Conservation (phyloP, 2,797 vertebrate genomes). For the Coreius guichenoti region DNA sequence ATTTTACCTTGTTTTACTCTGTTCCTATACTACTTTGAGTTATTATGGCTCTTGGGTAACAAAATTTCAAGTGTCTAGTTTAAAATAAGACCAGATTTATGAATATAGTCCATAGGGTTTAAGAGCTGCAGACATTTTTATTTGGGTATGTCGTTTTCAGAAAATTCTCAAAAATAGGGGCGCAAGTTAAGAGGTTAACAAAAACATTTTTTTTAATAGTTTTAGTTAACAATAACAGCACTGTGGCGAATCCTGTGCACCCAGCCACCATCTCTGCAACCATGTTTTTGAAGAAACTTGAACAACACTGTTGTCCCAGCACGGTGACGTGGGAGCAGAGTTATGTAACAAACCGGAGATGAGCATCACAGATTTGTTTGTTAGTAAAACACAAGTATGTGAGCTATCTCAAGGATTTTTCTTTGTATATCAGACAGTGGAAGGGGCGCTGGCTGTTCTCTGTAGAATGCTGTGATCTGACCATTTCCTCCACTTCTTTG, state of each 20-base stretch:
- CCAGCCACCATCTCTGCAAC: background rate
- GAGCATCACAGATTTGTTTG: constrained; percentile 12
- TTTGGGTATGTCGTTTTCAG: too few species aligned
- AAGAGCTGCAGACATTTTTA: too few species aligned
- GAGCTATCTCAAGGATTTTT: background rate
- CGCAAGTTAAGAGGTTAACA: too few species aligned
- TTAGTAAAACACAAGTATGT: background rate
- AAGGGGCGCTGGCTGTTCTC: background rate
- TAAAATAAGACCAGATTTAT: too few species aligned
- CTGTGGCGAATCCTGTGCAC: background rate
- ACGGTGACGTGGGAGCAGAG: background rate
- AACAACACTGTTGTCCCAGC: constrained; percentile 1
- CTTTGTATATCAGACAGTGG: background rate
- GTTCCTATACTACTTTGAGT: too few species aligned
- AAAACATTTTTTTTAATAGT: background rate
- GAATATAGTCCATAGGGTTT: too few species aligned
- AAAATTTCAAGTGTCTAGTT: too few species aligned
- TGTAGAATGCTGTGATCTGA: background rate
- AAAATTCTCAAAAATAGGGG: too few species aligned
- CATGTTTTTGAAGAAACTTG: background rate
- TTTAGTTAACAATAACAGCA: background rate
- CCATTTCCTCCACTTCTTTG: too few species aligned
- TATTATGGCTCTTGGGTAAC: too few species aligned
- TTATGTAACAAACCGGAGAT: constrained; percentile 5
- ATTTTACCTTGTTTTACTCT: too few species aligned